These are phyloP conservation scores for Leptodactylus fallax DNA, from an alignment of 2,797 vertebrate genomes.

Conservation along the genomic window DNA sequence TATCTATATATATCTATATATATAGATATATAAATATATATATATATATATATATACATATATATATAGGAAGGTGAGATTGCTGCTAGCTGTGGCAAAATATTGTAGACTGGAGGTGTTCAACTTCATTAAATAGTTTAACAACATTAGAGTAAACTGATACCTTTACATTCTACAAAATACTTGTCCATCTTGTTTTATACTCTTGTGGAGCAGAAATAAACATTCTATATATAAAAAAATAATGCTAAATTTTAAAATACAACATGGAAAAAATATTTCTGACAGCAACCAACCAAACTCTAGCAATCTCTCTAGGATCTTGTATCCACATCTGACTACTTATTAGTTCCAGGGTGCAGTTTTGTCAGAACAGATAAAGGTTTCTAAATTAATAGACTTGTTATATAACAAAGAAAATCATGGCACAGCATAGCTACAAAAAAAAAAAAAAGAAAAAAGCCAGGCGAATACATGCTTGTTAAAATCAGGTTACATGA, in stretches of 20 bases:
- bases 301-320: background rate
- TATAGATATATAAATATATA: no score
- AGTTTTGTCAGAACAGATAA: constrained; percentile 32
- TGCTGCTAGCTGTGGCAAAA: no score
- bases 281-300: background rate
- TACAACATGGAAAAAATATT: background rate
- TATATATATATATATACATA: no score
- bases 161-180: background rate
- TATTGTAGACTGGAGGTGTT: background rate
- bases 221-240: background rate
- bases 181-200: background rate
- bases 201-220: background rate
- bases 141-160: background rate
- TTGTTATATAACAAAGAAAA: constrained; percentile 28
- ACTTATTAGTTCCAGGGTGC: background rate
- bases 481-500: background rate
- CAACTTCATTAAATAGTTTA: background rate
- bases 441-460: no score
- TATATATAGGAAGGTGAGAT: no score
- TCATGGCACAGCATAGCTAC: background rate
- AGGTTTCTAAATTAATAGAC: background rate
- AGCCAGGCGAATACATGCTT: background rate
- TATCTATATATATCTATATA: no score
- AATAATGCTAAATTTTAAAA: background rate
- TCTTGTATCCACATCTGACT: background rate